Evolutionary conservation across 2,888 invertebrate genomes (phyloP).

Genomic region (Lithophane leautieri): DNA sequence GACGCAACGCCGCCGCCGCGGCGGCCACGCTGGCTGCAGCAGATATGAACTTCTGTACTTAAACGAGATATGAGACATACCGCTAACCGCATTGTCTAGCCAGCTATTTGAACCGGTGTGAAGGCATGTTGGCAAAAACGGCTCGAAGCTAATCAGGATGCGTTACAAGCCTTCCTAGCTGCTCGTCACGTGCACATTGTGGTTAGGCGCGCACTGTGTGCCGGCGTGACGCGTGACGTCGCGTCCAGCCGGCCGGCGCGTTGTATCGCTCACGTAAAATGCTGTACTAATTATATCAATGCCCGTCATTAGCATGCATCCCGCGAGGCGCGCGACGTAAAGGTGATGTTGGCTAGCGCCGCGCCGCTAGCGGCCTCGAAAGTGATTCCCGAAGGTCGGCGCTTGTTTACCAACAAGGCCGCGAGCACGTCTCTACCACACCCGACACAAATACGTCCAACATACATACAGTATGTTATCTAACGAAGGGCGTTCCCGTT

Average conservation of each 20-base stretch:
- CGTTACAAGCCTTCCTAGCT: neutral
- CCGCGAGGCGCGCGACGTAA: slow-evolving; percentile 52
- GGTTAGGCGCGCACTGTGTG: neutral
- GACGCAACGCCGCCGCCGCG: neutral
- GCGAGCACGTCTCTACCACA: slow-evolving; percentile 1
- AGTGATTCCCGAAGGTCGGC: slow-evolving; percentile 70
- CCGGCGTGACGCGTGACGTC: neutral
- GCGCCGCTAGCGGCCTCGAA: slow-evolving; percentile 66
- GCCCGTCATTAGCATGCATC: slow-evolving; percentile 66
- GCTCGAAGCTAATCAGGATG: neutral
- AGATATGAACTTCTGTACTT: neutral
- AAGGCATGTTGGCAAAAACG: neutral
- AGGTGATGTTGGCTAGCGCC: slow-evolving; percentile 61
- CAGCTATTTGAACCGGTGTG: neutral
- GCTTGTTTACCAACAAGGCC: slow-evolving; percentile 64
- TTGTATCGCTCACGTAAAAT: slow-evolving; percentile 36
- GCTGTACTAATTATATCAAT: slow-evolving; percentile 63
- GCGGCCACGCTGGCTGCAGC: neutral
- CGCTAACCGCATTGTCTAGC: neutral
- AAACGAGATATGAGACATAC: neutral
- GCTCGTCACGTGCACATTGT: neutral
- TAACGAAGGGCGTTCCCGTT: too few species aligned
- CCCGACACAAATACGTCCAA: neutral
- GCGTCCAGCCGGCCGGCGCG: neutral
- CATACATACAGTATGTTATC: too few species aligned